Evolutionary conservation across 2,888 invertebrate species (phyloP).

Genomic region (Himalopsyche japonica): DNA sequence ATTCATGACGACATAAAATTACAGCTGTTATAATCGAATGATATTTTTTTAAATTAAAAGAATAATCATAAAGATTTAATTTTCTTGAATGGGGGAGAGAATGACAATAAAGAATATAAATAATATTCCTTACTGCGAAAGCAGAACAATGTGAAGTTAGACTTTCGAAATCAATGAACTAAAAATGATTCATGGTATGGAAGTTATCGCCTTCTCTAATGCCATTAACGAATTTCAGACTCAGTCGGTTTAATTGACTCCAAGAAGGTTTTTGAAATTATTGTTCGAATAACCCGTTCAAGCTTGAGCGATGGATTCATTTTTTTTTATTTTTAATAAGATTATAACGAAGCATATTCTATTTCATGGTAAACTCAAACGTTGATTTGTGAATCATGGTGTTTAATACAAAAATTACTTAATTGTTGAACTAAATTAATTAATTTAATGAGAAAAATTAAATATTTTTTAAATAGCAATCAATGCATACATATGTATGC

Average conservation of each 20-base stretch:
- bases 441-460: no score
- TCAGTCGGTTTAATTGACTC: not conserved
- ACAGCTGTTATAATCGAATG: no score
- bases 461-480: no score
- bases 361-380: no score
- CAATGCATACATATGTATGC: no score
- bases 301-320: not conserved
- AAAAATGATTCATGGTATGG: slow-evolving; percentile 37
- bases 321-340: no score
- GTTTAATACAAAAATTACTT: no score
- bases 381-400: no score
- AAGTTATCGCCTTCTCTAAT: slow-evolving; percentile 20
- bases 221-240: slow-evolving; percentile 21
- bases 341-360: no score
- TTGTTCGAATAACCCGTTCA: not conserved
- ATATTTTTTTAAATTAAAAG: not conserved
- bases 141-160: slow-evolving; percentile 25
- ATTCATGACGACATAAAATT: no score
- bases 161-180: slow-evolving; percentile 35
- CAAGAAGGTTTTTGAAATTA: not conserved
- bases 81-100: not conserved
- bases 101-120: not conserved
- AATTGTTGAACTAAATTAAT: no score
- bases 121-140: not conserved
- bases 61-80: slow-evolving; percentile 14